A percentile compares a stretch with the other conserved stretches of the same genome.
These are phyloP conservation scores for Cathartes aura DNA, from an alignment of 2,113 vertebrate genomes.

Conservation along the genomic window DNA sequence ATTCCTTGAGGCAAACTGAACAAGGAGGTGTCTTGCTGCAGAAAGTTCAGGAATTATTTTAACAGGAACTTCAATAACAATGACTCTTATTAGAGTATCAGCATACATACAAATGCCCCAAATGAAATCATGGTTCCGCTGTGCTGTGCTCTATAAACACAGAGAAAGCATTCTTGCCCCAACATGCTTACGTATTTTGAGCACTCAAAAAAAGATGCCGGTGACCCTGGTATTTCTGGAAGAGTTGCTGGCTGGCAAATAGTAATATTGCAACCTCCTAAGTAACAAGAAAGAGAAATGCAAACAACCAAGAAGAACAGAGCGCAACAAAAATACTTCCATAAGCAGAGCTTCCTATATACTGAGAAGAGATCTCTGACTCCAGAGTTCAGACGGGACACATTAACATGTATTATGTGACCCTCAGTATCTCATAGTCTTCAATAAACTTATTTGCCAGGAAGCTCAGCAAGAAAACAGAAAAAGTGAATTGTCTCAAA, in stretches of 20 bases:
- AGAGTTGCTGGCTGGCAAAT: slow-evolving; percentile 11
- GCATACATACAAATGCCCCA: neutral
- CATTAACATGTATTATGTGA: neutral
- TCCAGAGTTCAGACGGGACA: neutral
- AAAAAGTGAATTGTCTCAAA: neutral
- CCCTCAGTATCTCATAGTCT: neutral
- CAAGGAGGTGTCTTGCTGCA: neutral
- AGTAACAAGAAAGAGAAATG: slow-evolving; percentile 44
- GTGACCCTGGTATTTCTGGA: slow-evolving; percentile 57
- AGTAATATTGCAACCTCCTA: slow-evolving; percentile 23
- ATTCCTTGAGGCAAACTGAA: neutral
- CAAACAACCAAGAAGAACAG: slow-evolving; percentile 25
- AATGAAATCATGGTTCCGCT: neutral
- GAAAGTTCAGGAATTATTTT: neutral
- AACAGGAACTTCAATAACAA: neutral
- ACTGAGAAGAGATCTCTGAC: neutral
- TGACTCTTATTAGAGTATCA: neutral
- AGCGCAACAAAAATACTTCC: slow-evolving; percentile 49
- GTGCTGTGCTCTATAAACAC: neutral
- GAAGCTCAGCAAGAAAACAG: neutral
- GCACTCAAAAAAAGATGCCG: neutral
- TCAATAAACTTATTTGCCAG: neutral
- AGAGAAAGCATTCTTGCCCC: slow-evolving; percentile 6
- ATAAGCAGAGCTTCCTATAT: slow-evolving; percentile 12
- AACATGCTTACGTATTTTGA: neutral